A percentile compares a stretch with the other conserved stretches of the same genome.
These are phyloP conservation scores for Apogon talboti DNA, from an alignment of 2,797 vertebrate genomes.

Conservation along the genomic window DNA sequence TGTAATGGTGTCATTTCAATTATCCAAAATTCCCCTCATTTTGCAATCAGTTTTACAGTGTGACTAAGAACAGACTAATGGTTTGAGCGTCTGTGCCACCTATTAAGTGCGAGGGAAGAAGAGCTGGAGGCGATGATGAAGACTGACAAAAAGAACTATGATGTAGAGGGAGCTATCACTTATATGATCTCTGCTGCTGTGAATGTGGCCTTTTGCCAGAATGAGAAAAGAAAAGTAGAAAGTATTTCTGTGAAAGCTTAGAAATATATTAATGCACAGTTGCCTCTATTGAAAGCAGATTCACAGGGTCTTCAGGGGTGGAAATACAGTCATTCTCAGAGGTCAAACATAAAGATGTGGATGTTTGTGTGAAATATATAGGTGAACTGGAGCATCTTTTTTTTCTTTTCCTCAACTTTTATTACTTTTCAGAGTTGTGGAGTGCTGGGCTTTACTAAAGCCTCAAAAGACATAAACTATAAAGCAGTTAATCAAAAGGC, in stretches of 20 bases:
- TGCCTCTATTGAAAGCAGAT: conserved; percentile 13
- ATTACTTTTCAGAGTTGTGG: not conserved
- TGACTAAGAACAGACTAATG: conserved; percentile 75
- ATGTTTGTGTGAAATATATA: not conserved
- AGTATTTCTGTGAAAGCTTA: conserved; percentile 18
- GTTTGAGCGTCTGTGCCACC: conserved; percentile 57
- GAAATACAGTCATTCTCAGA: conserved; percentile 5
- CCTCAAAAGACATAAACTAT: not conserved
- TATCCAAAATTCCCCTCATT: conserved; percentile 46
- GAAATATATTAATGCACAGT: conserved; percentile 33
- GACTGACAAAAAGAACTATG: conserved; percentile 13
- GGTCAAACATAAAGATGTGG: not conserved
- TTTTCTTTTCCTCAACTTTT: not conserved
- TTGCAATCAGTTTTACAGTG: conserved; percentile 72
- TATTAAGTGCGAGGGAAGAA: conserved; percentile 41
- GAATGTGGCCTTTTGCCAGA: conserved; percentile 40
- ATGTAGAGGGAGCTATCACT: conserved; percentile 10
- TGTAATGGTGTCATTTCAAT: conserved; percentile 70
- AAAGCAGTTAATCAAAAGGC: not conserved
- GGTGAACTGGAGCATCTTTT: not conserved
- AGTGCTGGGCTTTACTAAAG: not conserved
- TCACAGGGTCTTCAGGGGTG: conserved; percentile 10
- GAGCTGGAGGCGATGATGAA: conserved; percentile 35
- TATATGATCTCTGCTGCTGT: conserved; percentile 44
- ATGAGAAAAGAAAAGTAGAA: conserved; percentile 31